phyloP scores from a whole-genome alignment of 1,140 invertebrate genomes.

The Micrasema minimum region DNA sequence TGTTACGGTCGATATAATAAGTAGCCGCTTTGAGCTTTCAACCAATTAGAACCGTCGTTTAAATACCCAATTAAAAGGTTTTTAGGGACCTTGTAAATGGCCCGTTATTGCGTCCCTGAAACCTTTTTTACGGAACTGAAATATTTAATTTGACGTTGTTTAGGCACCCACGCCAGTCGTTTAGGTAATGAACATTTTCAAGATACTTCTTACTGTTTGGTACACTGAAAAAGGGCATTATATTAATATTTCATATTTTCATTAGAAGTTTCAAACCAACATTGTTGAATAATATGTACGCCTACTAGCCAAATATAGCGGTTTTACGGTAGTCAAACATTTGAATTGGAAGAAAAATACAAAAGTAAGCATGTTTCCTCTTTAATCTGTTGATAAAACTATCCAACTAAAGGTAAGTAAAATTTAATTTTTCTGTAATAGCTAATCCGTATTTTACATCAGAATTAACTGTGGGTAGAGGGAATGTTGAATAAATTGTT shows the following conservation, averaged over 20 bases:
- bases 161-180: background rate
- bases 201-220: background rate
- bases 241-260: background rate
- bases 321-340: too few relatives aligned
- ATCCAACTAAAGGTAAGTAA: too few relatives aligned
- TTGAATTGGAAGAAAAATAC: too few relatives aligned
- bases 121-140: conserved; percentile 15
- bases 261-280: conserved; percentile 17
- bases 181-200: too few relatives aligned
- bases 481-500: too few relatives aligned
- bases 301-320: too few relatives aligned
- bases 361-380: too few relatives aligned
- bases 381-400: too few relatives aligned
- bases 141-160: conserved; percentile 28
- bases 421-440: too few relatives aligned
- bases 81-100: conserved; percentile 20
- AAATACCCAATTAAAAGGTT: conserved; percentile 28
- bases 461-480: too few relatives aligned
- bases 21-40: conserved; percentile 24
- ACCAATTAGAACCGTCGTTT: conserved; percentile 29
- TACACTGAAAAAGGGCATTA: background rate
- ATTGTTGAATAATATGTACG: too few relatives aligned
- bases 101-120: conserved; percentile 4
- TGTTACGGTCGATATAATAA: conserved; percentile 17
- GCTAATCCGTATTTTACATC: too few relatives aligned